Evolutionary conservation across 2,113 vertebrate genomes (phyloP).

Genomic region (Sigmodon hispidus): DNA sequence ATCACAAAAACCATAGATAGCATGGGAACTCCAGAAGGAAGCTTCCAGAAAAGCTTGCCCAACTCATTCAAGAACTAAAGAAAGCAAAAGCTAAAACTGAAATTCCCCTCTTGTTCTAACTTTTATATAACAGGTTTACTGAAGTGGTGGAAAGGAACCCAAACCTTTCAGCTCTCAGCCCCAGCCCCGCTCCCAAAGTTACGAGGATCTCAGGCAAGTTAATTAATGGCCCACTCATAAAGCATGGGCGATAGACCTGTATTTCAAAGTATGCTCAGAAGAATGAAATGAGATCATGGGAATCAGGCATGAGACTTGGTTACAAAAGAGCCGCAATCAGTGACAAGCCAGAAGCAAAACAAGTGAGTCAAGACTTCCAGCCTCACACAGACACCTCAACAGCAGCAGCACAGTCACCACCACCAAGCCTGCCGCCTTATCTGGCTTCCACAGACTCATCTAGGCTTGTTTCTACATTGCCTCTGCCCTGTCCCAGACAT

Average conservation of each 20-base stretch:
- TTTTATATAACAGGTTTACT: not conserved
- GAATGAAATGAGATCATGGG: not conserved
- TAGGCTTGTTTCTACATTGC: not conserved
- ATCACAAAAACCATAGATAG: not conserved
- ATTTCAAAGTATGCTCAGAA: not conserved
- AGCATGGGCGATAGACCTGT: not conserved
- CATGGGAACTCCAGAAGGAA: not conserved
- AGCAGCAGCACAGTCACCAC: not conserved
- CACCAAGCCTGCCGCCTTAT: not conserved
- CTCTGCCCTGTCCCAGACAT: not conserved
- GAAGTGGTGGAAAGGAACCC: not conserved
- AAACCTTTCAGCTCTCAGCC: not conserved
- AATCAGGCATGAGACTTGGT: not conserved
- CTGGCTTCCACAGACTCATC: not conserved
- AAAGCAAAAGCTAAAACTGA: not conserved
- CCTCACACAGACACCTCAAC: not conserved
- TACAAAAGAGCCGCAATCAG: not conserved
- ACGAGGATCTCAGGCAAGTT: not conserved
- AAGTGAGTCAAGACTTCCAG: not conserved
- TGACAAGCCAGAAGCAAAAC: not conserved
- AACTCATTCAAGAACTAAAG: not conserved
- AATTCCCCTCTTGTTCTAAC: not conserved
- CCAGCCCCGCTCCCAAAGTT: not conserved
- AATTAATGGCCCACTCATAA: not conserved
- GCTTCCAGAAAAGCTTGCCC: not conserved